Conservation (phyloP, 2,888 invertebrate species). For the Crossocerus cetratus region DNA sequence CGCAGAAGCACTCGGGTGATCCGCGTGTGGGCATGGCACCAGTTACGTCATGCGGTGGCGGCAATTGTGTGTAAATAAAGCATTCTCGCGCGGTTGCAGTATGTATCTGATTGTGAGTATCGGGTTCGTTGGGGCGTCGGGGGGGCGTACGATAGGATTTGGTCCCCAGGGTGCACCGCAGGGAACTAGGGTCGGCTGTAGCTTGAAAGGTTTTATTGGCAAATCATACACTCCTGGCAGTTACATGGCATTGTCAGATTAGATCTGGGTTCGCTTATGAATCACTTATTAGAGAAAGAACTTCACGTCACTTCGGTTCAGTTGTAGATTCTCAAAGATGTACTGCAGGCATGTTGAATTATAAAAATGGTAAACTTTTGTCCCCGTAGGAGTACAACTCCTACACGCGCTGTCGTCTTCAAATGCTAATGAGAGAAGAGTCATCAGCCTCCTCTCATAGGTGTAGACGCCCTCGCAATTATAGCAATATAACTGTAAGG, state of each 20-base stretch:
- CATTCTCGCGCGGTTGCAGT: not conserved
- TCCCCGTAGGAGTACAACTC: slow-evolving; percentile 16
- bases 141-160: not conserved
- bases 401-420: slow-evolving; percentile 22
- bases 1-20: not conserved
- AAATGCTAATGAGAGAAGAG: slow-evolving; percentile 20
- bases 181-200: no score
- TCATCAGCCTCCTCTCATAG: slow-evolving; percentile 36
- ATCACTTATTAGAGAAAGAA: no score
- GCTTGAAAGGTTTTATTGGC: no score
- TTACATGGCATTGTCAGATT: no score
- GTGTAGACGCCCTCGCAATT: slow-evolving; percentile 9
- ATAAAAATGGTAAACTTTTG: not conserved
- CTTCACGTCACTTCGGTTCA: no score
- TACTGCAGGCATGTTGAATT: slow-evolving; percentile 4
- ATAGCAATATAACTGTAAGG: slow-evolving; percentile 17
- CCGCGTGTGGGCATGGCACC: not conserved
- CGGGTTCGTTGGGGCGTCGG: not conserved
- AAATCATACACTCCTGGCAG: no score
- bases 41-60: not conserved
- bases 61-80: slow-evolving; percentile 6
- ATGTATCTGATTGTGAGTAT: not conserved
- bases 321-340: not conserved
- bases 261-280: no score
- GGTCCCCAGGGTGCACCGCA: no score